Conservation (phyloP, 2,888 invertebrate genomes). For the Coronaproctus castanopsis region DNA sequence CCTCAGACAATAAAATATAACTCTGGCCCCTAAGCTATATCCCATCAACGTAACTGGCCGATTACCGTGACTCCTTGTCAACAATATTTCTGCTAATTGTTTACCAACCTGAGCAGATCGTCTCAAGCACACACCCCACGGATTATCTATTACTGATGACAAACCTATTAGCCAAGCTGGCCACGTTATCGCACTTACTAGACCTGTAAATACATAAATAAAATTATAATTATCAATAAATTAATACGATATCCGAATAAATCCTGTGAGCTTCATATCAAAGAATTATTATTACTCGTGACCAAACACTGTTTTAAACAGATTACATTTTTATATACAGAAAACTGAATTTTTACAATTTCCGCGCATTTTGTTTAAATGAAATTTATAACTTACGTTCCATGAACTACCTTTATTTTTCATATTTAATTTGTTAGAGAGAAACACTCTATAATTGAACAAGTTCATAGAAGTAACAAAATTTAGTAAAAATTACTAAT, state of each 20-base stretch:
- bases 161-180: slow-evolving; percentile 38
- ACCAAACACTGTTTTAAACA: too few species aligned
- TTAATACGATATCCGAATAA: not conserved
- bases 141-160: slow-evolving; percentile 38
- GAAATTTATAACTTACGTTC: too few species aligned
- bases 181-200: slow-evolving; percentile 43
- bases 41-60: slow-evolving; percentile 43
- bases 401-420: too few species aligned
- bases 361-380: too few species aligned
- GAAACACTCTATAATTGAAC: too few species aligned
- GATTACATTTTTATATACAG: too few species aligned
- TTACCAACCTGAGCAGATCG: slow-evolving; percentile 38
- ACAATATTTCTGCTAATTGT: slow-evolving; percentile 40
- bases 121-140: slow-evolving; percentile 42
- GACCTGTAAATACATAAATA: slow-evolving; percentile 30
- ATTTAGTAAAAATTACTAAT: too few species aligned
- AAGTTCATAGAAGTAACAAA: too few species aligned
- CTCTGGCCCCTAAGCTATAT: slow-evolving; percentile 43
- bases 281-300: not conserved
- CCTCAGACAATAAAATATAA: slow-evolving; percentile 41
- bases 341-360: too few species aligned
- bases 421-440: too few species aligned
- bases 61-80: slow-evolving; percentile 38
- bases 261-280: not conserved
- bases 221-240: slow-evolving; percentile 14